Percentiles rank a stretch among this genome's conserved stretches.
These are phyloP conservation scores for Heliconius hewitsoni DNA, from an alignment of 1,140 invertebrate species.

Conservation along the genomic window DNA sequence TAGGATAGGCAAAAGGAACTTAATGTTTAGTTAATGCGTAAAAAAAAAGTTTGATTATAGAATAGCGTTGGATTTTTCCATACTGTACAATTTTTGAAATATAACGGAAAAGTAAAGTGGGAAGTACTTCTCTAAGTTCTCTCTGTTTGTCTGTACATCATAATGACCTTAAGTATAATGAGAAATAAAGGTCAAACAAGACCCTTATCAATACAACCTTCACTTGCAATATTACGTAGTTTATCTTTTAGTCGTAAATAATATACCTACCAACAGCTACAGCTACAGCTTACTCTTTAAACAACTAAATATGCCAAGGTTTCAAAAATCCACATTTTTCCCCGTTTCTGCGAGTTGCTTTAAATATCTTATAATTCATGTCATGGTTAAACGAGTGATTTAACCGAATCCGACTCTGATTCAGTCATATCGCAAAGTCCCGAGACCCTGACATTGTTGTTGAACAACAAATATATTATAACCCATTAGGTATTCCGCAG, in stretches of 20 bases:
- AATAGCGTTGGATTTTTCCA: no score
- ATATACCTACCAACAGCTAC: neutral
- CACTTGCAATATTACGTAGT: neutral
- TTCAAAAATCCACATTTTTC: conserved; percentile 28
- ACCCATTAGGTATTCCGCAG: conserved; percentile 44
- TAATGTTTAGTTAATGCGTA: no score
- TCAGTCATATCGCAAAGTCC: conserved; percentile 25
- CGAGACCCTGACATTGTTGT: conserved; percentile 43
- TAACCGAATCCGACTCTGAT: conserved; percentile 22
- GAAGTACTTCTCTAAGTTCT: no score
- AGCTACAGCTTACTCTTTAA: neutral
- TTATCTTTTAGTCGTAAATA: neutral
- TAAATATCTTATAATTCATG: conserved; percentile 24
- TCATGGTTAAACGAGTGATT: conserved; percentile 31
- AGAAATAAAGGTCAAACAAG: neutral
- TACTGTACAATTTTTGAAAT: no score
- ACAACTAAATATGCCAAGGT: conserved; percentile 14
- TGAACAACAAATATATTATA: conserved; percentile 19
- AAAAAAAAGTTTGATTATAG: no score
- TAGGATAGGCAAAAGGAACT: no score
- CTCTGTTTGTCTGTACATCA: no score
- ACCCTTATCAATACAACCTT: conserved; percentile 9
- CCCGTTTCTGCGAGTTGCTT: conserved; percentile 26
- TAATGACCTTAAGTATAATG: neutral
- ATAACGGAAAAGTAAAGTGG: no score